Evolutionary conservation across 2,113 vertebrate genomes (phyloP).

Genomic region (Leptobrachium leishanense): DNA sequence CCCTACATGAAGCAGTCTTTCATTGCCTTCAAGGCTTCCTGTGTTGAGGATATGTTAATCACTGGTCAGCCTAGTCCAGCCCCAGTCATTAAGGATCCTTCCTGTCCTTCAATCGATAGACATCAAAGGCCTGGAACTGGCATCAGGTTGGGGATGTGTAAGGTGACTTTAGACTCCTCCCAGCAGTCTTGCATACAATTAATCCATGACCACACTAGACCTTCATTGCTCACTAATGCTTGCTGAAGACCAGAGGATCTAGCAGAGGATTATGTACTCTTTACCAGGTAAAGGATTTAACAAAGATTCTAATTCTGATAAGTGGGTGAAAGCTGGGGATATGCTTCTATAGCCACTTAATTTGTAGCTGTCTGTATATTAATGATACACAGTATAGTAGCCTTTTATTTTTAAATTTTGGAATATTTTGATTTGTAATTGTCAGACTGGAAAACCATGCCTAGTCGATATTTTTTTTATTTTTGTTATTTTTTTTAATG

Average conservation of each 20-base stretch:
- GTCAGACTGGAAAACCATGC: too few relatives aligned
- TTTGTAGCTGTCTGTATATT: too few relatives aligned
- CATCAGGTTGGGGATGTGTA: conserved; percentile 56
- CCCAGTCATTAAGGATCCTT: conserved; percentile 68
- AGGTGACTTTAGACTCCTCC: conserved; percentile 66
- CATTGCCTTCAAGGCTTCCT: conserved; percentile 73
- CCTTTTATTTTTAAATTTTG: too few relatives aligned
- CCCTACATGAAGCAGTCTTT: conserved; percentile 81
- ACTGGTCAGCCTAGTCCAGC: conserved; percentile 74
- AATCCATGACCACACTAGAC: conserved; percentile 19
- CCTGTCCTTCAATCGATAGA: conserved; percentile 76
- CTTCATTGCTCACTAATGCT: not conserved
- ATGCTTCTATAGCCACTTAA: too few relatives aligned
- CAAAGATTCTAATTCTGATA: too few relatives aligned
- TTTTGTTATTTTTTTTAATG: too few relatives aligned
- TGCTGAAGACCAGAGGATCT: not conserved
- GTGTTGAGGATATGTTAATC: conserved; percentile 91
- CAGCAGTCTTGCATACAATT: conserved; percentile 77
- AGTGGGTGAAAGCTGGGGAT: too few relatives aligned
- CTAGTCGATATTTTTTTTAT: too few relatives aligned
- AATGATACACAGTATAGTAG: too few relatives aligned
- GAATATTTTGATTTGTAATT: too few relatives aligned
- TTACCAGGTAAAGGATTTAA: conserved; percentile 12
- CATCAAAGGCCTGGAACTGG: conserved; percentile 82
- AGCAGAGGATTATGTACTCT: conserved; percentile 26